Conservation (phyloP, 2,113 vertebrate genomes). For the Andinoacara biseriatus region DNA sequence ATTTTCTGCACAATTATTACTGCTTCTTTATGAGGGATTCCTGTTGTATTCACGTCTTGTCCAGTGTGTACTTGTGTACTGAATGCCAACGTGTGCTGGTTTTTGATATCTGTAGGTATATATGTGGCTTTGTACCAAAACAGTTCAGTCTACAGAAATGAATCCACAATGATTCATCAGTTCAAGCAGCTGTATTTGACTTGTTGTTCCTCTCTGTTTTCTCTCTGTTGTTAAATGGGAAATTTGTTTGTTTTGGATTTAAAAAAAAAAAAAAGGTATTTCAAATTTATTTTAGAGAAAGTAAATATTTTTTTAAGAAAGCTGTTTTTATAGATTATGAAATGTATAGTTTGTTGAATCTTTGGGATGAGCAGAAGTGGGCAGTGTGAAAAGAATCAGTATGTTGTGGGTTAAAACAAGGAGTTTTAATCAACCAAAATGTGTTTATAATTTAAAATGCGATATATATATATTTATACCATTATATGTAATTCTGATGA, state of each 20-base stretch:
- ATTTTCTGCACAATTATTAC: constrained; percentile 5
- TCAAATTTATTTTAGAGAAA: not conserved
- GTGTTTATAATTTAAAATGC: not conserved
- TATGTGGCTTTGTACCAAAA: not conserved
- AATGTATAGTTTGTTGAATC: no score
- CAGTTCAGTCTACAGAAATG: not conserved
- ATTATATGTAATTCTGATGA: not conserved
- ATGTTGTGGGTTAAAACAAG: not conserved
- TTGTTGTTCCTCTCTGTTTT: not conserved
- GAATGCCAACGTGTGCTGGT: constrained; percentile 49
- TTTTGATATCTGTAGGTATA: constrained; percentile 14
- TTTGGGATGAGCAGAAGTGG: not conserved
- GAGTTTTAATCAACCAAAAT: not conserved
- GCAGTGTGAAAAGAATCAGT: not conserved
- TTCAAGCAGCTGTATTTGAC: not conserved
- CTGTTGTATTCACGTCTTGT: constrained; percentile 46
- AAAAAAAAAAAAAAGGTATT: not conserved
- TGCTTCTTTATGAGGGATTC: constrained; percentile 36
- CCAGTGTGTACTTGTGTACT: constrained; percentile 45
- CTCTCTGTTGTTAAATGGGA: not conserved
- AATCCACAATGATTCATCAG: not conserved
- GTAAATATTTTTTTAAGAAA: not conserved
- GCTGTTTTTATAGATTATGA: no score
- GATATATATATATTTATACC: not conserved
- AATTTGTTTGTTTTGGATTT: not conserved